Base-by-base conservation (phyloP, 2,888 invertebrate genomes). In the Drosophila borborema region DNA sequence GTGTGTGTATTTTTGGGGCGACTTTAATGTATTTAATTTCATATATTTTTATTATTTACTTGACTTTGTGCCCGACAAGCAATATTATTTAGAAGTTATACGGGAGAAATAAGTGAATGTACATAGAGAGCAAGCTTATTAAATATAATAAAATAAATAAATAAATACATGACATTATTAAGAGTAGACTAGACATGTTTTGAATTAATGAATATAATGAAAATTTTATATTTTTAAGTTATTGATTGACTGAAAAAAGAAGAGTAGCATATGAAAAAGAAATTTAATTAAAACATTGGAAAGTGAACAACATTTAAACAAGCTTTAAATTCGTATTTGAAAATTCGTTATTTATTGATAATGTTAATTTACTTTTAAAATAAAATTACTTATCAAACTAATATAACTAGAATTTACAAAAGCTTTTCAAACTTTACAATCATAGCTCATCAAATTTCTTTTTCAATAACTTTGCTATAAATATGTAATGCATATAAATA, bases 21-120 rank as follows among this genome's bases (percentile, higher is more conserved):
- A 69, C 77, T 81, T 83, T 86, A 83, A 81, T 75, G 68, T 68
- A 67, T 77, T 80, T 80, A 63, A 73, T 73, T 77, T 77, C 55
- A 68, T 51, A 45, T 28, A 20, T 14, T 74, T 72, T 51, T 28
- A 28, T 67, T 28, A 28, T 67, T 69, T 54, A 61, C 54, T 79
- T 68, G 67, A 72, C 67, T 80, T 69, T 23, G 45, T 40, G 14
- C 20, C 54, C 34, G 55, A 48, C 23, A 43, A 59, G 59, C 31
- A 6, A 53, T 58, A 51, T 41, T 8, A 36, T 41, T 23, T 40
- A 14, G 14, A 43, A 48, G 41, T 53, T 74, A 61, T 49, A 36
- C 31, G 31, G 48, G 23, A 49, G 49, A 28, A 8, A 16, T n/a
- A 40, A n/a, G 16, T 40, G 2, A 38, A 38, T 38, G 16, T 8